Conservation (phyloP, 2,888 invertebrate genomes). For the Cephonodes hylas region DNA sequence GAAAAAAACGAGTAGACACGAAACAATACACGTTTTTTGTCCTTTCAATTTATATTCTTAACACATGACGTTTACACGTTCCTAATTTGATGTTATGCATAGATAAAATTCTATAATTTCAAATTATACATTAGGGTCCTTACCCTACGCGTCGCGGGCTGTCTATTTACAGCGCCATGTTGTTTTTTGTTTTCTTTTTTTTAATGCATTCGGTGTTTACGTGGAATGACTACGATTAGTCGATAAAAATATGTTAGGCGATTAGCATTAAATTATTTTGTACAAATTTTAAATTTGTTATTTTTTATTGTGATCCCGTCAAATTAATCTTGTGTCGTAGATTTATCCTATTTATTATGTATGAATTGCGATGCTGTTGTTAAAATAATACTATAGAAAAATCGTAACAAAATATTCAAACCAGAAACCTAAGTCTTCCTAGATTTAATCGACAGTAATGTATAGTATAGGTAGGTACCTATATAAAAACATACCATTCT, state of each 20-base stretch:
- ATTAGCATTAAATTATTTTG: too few species aligned
- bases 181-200: constrained; percentile 70
- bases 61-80: constrained; percentile 30
- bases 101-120: constrained; percentile 30
- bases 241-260: background rate
- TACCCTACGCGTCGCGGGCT: constrained; percentile 43
- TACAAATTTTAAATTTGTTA: too few species aligned
- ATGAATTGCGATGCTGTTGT: too few species aligned
- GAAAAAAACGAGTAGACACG: background rate
- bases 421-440: too few species aligned
- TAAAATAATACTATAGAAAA: too few species aligned
- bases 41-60: constrained; percentile 7
- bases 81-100: constrained; percentile 26
- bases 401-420: too few species aligned
- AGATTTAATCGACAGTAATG: too few species aligned
- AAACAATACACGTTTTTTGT: background rate
- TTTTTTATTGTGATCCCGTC: too few species aligned
- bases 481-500: too few species aligned
- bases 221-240: constrained; percentile 36
- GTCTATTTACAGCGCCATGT: constrained; percentile 51
- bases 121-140: constrained; percentile 23
- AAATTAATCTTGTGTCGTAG: too few species aligned
- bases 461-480: too few species aligned
- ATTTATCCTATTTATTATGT: too few species aligned
- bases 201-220: constrained; percentile 55